Conservation (phyloP, 2,888 invertebrate species). For the Epistrophella euchroma region DNA sequence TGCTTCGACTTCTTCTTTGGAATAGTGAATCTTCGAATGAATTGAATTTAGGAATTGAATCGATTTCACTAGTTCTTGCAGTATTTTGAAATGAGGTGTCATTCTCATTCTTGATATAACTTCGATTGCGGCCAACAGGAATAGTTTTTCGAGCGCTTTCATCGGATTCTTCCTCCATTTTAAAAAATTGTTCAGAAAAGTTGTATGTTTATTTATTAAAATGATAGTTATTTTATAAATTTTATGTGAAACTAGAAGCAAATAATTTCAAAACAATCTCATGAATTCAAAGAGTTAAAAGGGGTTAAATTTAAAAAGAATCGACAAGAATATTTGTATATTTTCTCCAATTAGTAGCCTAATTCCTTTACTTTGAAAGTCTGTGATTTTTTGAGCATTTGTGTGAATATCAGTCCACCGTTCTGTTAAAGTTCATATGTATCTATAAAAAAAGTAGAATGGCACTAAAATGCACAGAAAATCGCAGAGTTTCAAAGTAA, state of each 20-base stretch:
- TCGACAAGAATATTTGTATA: too few species aligned
- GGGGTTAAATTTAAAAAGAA: too few species aligned
- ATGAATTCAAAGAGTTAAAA: neutral
- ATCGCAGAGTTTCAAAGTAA: too few species aligned
- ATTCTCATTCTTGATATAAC: constrained; percentile 15
- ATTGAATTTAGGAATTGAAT: constrained; percentile 6
- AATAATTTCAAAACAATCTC: neutral
- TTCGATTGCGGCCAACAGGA: neutral
- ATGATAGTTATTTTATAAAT: neutral
- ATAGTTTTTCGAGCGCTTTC: constrained; percentile 6
- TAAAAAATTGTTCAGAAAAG: neutral
- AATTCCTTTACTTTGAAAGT: too few species aligned
- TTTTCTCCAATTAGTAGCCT: too few species aligned
- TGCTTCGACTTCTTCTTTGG: constrained; percentile 19
- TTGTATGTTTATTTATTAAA: neutral
- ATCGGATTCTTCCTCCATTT: constrained; percentile 37
- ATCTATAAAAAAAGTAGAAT: too few species aligned
- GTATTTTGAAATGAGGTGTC: constrained; percentile 12
- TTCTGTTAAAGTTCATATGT: too few species aligned
- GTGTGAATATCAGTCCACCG: too few species aligned
- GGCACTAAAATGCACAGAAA: too few species aligned
- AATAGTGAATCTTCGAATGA: neutral
- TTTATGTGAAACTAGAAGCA: neutral
- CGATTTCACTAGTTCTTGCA: neutral
- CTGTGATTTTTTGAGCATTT: too few species aligned